phyloP scores from a whole-genome alignment of 53 echinoderm and acorn worm genomes.

The Mesocentrotus franciscanus region DNA sequence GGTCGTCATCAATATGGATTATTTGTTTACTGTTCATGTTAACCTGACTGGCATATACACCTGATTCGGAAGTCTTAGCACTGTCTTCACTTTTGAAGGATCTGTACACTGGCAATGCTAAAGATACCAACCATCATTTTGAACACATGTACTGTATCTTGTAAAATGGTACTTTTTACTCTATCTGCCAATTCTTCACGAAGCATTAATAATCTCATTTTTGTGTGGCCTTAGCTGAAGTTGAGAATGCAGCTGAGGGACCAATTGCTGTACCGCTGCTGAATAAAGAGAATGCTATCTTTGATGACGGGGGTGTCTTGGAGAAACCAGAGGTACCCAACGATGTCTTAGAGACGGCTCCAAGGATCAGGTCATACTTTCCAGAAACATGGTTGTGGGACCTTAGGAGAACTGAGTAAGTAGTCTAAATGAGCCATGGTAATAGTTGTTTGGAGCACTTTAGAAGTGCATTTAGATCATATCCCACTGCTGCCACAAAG shows the following conservation, averaged over 20 bases:
- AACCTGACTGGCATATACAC: too few species aligned
- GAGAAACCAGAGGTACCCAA: slow-evolving; percentile 45
- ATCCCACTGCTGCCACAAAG: too few species aligned
- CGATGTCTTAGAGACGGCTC: slow-evolving; percentile 57
- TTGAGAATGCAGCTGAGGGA: slow-evolving; percentile 41
- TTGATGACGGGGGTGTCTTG: slow-evolving; percentile 33
- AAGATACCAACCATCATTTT: background rate
- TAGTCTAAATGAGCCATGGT: background rate
- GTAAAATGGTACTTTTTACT: background rate
- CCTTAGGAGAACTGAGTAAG: slow-evolving; percentile 68
- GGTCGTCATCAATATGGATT: too few species aligned
- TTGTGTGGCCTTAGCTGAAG: background rate
- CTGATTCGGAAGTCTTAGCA: background rate
- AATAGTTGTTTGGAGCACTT: background rate
- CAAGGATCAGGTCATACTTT: slow-evolving; percentile 83
- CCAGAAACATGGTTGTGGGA: slow-evolving; percentile 98
- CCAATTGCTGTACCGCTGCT: slow-evolving; percentile 44
- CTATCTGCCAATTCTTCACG: background rate
- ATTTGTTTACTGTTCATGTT: background rate
- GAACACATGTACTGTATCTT: background rate
- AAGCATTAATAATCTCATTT: background rate
- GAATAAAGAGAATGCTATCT: slow-evolving; percentile 21
- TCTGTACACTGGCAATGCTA: background rate
- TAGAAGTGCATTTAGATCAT: too few species aligned
- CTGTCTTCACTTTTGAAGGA: background rate